Conservation (phyloP, 2,888 invertebrate species). For the Athalia rosae region DNA sequence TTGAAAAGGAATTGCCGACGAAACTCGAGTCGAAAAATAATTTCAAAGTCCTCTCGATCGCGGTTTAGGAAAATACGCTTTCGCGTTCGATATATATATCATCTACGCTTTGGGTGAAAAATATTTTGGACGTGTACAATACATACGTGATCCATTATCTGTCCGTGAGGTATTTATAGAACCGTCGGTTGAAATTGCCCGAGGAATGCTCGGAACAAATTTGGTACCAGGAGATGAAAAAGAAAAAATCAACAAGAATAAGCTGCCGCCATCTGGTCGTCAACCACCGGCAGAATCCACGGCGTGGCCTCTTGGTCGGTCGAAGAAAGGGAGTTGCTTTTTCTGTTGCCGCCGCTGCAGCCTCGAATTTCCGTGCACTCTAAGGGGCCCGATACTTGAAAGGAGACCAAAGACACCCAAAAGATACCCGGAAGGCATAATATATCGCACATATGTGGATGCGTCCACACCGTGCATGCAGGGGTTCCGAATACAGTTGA, state of each 20-base stretch:
- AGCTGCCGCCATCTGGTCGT: slow-evolving; percentile 30
- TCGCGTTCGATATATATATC: too few relatives aligned
- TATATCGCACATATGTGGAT: slow-evolving; percentile 13
- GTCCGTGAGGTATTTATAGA: too few relatives aligned
- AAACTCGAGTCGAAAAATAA: too few relatives aligned
- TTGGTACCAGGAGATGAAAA: not conserved
- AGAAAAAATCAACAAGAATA: slow-evolving; percentile 25
- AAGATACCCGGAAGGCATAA: slow-evolving; percentile 30
- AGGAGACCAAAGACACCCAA: slow-evolving; percentile 30
- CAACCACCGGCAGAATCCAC: slow-evolving; percentile 25
- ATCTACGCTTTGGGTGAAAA: too few relatives aligned
- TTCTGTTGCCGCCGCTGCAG: slow-evolving; percentile 14
- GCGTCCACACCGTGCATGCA: slow-evolving; percentile 18
- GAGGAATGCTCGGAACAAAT: too few relatives aligned
- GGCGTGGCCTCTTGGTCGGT: not conserved
- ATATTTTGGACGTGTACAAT: too few relatives aligned
- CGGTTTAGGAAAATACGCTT: too few relatives aligned
- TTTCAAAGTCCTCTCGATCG: too few relatives aligned
- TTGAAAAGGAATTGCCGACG: too few relatives aligned
- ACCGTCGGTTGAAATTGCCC: too few relatives aligned
- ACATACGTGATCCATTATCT: too few relatives aligned
- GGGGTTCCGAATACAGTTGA: slow-evolving; percentile 42
- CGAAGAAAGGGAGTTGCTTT: slow-evolving; percentile 8
- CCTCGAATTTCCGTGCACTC: slow-evolving; percentile 20
- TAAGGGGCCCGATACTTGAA: slow-evolving; percentile 20